Percentiles rank a stretch among this genome's conserved stretches.
Conservation (phyloP, 2,797 vertebrate species). For the Varecia variegata region DNA sequence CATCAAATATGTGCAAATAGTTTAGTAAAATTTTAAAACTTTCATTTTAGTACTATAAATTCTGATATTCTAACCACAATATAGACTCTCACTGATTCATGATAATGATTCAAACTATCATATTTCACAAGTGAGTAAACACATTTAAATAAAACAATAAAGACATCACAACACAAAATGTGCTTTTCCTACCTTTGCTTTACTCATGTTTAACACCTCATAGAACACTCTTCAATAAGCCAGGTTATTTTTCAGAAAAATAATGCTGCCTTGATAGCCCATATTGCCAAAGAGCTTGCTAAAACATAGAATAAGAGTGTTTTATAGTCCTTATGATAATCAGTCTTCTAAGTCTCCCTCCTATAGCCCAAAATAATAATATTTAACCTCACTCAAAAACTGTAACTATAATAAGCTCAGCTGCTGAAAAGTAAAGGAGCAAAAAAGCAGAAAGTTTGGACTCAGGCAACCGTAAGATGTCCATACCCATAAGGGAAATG, state of each 20-base stretch:
- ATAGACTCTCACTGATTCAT: neutral
- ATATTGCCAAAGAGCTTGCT: neutral
- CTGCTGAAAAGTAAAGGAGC: neutral
- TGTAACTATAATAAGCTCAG: neutral
- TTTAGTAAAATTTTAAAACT: constrained; percentile 22
- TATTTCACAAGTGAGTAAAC: constrained; percentile 20
- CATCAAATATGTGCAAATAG: neutral
- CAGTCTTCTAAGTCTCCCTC: neutral
- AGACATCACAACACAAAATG: neutral
- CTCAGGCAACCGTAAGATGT: neutral
- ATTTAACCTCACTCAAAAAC: neutral
- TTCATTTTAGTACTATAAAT: neutral
- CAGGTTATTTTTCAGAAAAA: constrained; percentile 25
- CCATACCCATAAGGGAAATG: neutral
- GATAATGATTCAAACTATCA: neutral
- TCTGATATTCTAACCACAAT: neutral
- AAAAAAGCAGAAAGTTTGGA: neutral
- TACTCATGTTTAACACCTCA: neutral
- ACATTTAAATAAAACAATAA: constrained; percentile 16
- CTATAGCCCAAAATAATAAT: neutral
- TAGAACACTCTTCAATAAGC: neutral
- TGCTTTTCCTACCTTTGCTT: neutral
- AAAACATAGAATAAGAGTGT: neutral
- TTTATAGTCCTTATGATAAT: neutral
- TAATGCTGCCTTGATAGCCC: neutral